Evolutionary conservation across 23 tunicate species (phyloP), one percentile per base, ranked within the genome.

Genomic region (Trididemnum miniatum): DNA sequence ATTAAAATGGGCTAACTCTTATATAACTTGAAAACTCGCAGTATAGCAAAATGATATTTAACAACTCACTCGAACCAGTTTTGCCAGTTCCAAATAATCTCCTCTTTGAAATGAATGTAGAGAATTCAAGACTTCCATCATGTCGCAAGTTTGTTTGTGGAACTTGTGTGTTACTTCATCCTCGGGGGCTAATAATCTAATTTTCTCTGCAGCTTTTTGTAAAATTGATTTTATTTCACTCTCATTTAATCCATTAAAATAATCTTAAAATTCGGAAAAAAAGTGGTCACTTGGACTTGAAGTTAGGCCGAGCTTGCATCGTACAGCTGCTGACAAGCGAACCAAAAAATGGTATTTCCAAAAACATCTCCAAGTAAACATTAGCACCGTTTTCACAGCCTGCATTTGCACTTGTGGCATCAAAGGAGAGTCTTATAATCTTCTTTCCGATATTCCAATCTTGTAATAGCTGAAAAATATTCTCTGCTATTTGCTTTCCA

Each of bases 311-410:
- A 37, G 31, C 38, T 38, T 73, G 38, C 79, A 69, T 25, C 75
- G 5, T 69, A 69, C 75, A 20, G 79, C 79, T 73, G 59, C 79
- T 26, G 59, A 73, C 79, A 73, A 5, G 79, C 79, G 38, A 73
- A 73, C 79, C 79, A 73, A 39, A 73, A 73, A 73, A 30, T 73
- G 79, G 57, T 39, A 37, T 73, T 73, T 73, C 59, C 59, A 73
- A 38, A 39, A 73, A 73, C 32, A 73, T 37, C 31, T 73, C 79
- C 5, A 73, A 38, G 31, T 37, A 73, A 26, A 39, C 18, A 73
- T 73, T 73, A 37, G 59, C 79, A 38, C 57, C 59, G 9, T 73
- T 37, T 37, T 39, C 31, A 38, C 79, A n/a, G 79, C 29, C 79
- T 20, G 57, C 38, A 39, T 73, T 73, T 37, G 79, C 59, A 73